A percentile compares a stretch with the other conserved stretches of the same genome.
Evolutionary conservation across 2,113 vertebrate species (phyloP).

Genomic region (Thunnus maccoyii): DNA sequence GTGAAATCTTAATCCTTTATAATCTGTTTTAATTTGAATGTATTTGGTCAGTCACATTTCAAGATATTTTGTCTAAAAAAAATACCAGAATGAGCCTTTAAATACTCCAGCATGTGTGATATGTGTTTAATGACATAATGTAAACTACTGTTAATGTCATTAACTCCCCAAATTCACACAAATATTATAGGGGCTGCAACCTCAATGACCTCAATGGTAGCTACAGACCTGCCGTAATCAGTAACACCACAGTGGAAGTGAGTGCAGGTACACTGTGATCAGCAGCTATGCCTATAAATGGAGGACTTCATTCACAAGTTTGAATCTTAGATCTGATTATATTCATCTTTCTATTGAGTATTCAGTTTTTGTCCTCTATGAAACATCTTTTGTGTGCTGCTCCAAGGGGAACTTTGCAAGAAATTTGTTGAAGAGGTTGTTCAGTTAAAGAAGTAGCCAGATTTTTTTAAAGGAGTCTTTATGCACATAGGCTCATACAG

Average conservation of each 20-base stretch:
- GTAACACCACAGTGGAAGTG: background rate
- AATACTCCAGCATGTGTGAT: background rate
- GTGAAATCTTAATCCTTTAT: background rate
- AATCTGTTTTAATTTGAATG: background rate
- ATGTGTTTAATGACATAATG: background rate
- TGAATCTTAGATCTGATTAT: conserved; percentile 23
- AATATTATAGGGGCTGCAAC: background rate
- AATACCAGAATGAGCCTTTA: background rate
- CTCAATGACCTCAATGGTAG: background rate
- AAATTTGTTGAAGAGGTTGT: conserved; percentile 28
- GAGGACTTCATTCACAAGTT: background rate
- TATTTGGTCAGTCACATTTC: no score
- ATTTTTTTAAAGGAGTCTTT: conserved; percentile 24
- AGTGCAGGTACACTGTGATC: background rate
- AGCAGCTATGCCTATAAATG: background rate
- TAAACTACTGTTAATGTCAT: background rate
- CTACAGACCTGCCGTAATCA: background rate
- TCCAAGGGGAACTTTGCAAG: conserved; percentile 2
- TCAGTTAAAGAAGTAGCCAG: conserved; percentile 9
- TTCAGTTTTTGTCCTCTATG: background rate
- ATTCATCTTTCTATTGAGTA: conserved; percentile 16
- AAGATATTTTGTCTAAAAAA: background rate
- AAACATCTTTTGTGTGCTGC: background rate
- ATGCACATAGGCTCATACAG: conserved; percentile 20
- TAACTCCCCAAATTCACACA: background rate